These are phyloP conservation scores for Semaprochilodus insignis DNA, from an alignment of 2,797 vertebrate species.

Conservation along the genomic window DNA sequence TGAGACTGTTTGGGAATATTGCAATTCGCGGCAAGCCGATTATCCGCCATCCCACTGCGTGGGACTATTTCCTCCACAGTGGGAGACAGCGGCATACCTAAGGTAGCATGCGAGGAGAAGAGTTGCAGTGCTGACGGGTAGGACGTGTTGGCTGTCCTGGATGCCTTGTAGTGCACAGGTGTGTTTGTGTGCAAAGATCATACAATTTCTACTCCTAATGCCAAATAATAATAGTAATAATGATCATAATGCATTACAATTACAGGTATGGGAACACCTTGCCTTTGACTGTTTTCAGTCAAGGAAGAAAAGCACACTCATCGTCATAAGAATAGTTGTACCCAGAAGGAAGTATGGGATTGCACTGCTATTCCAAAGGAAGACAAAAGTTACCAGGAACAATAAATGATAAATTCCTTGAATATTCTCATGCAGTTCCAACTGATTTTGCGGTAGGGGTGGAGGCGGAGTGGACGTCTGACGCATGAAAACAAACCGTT, in stretches of 20 bases:
- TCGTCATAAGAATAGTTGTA: too few relatives aligned
- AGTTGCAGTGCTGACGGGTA: constrained; percentile 36
- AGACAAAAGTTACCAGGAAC: too few relatives aligned
- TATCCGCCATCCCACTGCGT: constrained; percentile 67
- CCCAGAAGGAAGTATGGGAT: too few relatives aligned
- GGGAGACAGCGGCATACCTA: constrained; percentile 67
- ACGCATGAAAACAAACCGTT: too few relatives aligned
- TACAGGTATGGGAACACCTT: neutral
- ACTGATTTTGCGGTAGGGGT: too few relatives aligned
- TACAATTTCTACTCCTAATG: neutral
- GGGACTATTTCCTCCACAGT: constrained; percentile 69
- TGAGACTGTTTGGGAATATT: constrained; percentile 75
- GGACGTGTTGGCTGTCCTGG: constrained; percentile 29
- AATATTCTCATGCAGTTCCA: too few relatives aligned
- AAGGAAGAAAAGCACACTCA: too few relatives aligned
- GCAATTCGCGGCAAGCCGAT: constrained; percentile 75
- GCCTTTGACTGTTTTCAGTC: too few relatives aligned
- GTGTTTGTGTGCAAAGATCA: constrained; percentile 8
- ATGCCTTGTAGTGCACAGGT: constrained; percentile 25
- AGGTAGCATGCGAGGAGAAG: constrained; percentile 46
- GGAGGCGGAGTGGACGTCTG: too few relatives aligned
- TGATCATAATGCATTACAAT: neutral
- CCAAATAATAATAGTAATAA: neutral
- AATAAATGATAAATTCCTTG: too few relatives aligned
- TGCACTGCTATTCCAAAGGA: too few relatives aligned